Conservation (phyloP, 23 tunicate genomes). For the Trididemnum miniatum region DNA sequence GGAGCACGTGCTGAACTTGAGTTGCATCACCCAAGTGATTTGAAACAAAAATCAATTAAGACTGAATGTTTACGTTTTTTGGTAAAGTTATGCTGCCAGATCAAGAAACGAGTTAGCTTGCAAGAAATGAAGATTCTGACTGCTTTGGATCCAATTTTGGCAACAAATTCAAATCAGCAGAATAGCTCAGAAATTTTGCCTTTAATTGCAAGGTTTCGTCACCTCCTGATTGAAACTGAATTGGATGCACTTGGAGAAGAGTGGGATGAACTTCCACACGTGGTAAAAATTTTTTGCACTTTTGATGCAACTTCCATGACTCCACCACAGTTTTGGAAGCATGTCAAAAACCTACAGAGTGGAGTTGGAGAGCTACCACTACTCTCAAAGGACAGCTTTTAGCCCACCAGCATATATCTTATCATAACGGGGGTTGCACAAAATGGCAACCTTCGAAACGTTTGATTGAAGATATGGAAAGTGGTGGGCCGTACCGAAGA, state of each 20-base stretch:
- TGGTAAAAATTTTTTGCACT: background rate
- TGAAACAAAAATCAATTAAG: background rate
- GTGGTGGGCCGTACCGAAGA: slow-evolving; percentile 1
- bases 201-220: too few relatives aligned
- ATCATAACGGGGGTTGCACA: background rate
- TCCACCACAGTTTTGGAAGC: background rate
- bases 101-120: background rate
- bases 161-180: background rate
- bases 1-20: background rate
- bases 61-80: slow-evolving; percentile 5
- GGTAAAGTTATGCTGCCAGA: slow-evolving; percentile 7
- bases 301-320: background rate
- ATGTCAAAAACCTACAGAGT: background rate
- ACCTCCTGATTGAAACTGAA: too few relatives aligned
- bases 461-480: slow-evolving; percentile 7
- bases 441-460: background rate
- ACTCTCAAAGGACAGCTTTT: background rate
- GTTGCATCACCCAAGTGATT: background rate
- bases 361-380: slow-evolving; percentile 4
- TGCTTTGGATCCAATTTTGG: background rate
- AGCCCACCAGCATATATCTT: background rate
- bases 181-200: too few relatives aligned
- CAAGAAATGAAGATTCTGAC: slow-evolving; percentile 7
- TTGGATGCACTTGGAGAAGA: background rate
- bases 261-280: slow-evolving; percentile 6